Conservation (phyloP, 2,888 invertebrate genomes). For the Pachydiplax longipennis region DNA sequence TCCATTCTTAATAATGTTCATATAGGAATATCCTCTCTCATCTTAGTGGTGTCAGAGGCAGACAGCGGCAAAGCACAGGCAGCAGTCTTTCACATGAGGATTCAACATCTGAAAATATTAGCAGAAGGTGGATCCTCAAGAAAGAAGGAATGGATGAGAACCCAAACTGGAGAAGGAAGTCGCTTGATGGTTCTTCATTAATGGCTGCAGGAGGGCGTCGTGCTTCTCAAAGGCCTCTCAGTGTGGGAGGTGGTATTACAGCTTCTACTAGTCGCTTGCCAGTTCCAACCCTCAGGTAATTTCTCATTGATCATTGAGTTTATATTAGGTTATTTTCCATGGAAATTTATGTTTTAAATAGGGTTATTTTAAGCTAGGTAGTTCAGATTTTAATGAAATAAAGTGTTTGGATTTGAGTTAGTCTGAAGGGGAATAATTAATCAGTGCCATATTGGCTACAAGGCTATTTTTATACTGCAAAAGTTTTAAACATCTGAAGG, state of each 20-base stretch:
- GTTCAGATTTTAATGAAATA: too few relatives aligned
- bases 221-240: conserved; percentile 13
- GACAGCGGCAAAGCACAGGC: neutral
- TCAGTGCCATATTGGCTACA: too few relatives aligned
- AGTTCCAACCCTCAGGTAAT: conserved; percentile 28
- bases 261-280: conserved; percentile 34
- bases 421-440: too few relatives aligned
- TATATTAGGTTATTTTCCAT: too few relatives aligned
- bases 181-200: neutral
- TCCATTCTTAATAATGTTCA: too few relatives aligned
- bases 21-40: too few relatives aligned
- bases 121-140: conserved; percentile 12
- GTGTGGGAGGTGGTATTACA: conserved; percentile 21
- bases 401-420: too few relatives aligned
- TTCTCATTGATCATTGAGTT: neutral
- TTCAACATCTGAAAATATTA: neutral
- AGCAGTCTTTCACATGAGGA: neutral
- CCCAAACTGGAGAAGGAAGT: conserved; percentile 30
- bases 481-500: too few relatives aligned
- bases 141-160: neutral
- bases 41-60: neutral
- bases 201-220: neutral
- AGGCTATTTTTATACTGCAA: too few relatives aligned
- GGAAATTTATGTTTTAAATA: too few relatives aligned
- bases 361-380: too few relatives aligned